Conservation (phyloP, 37 sponge, comb jelly and placozoan genomes). For the Amphimedon queenslandica region DNA sequence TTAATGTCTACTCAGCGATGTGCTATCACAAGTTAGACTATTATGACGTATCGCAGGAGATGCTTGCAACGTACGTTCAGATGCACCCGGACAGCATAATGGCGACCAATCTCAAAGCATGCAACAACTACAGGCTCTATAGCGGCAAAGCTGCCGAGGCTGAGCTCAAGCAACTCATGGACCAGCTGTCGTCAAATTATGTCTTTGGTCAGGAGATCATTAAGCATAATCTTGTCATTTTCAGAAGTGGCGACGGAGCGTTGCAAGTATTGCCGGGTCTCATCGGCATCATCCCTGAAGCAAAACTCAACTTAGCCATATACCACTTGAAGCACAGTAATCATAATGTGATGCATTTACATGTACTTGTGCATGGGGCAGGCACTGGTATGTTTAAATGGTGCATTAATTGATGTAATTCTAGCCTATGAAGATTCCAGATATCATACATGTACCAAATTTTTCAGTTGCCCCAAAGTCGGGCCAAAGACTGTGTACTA, state of each 20-base stretch:
- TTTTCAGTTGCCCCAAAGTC: too few species aligned
- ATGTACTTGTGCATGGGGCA: background rate
- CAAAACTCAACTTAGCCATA: constrained; percentile 91
- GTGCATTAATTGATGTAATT: too few species aligned
- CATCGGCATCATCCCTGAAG: constrained; percentile 92
- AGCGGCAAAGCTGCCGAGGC: constrained; percentile 99
- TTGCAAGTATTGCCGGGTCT: constrained; percentile 93
- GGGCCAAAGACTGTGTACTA: too few species aligned
- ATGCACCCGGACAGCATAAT: constrained; percentile 85
- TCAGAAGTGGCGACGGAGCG: constrained; percentile 93
- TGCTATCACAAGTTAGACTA: constrained; percentile 99
- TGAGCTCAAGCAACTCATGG: constrained; percentile 88
- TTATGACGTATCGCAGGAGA: constrained; percentile 98
- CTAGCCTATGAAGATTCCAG: too few species aligned
- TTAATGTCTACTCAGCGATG: constrained; percentile 99
- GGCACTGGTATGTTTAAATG: too few species aligned
- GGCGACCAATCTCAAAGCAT: constrained; percentile 97
- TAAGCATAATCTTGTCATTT: constrained; percentile 96
- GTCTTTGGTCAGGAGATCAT: constrained; percentile 93
- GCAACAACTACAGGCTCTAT: constrained; percentile 96
- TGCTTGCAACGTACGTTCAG: constrained; percentile 93
- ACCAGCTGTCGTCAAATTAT: constrained; percentile 74
- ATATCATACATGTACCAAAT: too few species aligned
- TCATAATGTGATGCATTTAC: background rate
- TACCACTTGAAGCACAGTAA: constrained; percentile 81